A percentile compares a stretch with the other conserved stretches of the same genome.
Evolutionary conservation across 2,113 vertebrate species (phyloP).

Genomic region (Alouatta palliata): DNA sequence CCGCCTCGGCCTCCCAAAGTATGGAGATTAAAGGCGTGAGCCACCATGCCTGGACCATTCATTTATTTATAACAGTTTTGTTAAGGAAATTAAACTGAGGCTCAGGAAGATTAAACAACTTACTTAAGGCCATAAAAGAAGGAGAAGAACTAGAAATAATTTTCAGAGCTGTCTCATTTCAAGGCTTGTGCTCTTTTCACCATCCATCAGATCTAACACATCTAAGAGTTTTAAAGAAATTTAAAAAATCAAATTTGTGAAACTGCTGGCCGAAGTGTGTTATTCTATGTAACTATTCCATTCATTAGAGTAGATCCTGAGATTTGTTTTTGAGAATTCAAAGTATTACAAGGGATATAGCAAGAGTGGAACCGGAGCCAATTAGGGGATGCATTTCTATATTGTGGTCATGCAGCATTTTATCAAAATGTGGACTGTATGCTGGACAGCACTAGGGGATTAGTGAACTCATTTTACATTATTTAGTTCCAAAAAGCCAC

Average conservation of each 20-base stretch:
- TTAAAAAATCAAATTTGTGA: background rate
- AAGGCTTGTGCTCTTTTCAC: background rate
- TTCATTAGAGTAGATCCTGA: background rate
- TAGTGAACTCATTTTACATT: background rate
- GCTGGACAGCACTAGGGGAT: background rate
- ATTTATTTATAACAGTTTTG: too few relatives aligned
- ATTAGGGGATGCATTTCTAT: background rate
- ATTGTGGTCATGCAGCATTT: background rate
- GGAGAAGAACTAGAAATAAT: background rate
- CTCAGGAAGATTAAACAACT: background rate
- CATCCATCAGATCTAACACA: background rate
- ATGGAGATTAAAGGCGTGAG: too few relatives aligned
- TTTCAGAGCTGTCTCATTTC: background rate
- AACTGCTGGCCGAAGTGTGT: background rate
- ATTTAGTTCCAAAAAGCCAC: conserved; percentile 7
- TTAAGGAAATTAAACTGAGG: conserved; percentile 2
- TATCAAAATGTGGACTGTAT: background rate
- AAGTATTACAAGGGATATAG: background rate
- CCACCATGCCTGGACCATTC: too few relatives aligned
- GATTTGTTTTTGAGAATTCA: background rate
- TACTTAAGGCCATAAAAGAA: background rate
- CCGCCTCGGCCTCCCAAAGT: too few relatives aligned
- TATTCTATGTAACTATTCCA: background rate
- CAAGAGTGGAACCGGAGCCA: background rate
- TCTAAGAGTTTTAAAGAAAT: background rate